Base-by-base conservation (phyloP, 2,113 vertebrate species). In the Larimichthys polyactis region DNA sequence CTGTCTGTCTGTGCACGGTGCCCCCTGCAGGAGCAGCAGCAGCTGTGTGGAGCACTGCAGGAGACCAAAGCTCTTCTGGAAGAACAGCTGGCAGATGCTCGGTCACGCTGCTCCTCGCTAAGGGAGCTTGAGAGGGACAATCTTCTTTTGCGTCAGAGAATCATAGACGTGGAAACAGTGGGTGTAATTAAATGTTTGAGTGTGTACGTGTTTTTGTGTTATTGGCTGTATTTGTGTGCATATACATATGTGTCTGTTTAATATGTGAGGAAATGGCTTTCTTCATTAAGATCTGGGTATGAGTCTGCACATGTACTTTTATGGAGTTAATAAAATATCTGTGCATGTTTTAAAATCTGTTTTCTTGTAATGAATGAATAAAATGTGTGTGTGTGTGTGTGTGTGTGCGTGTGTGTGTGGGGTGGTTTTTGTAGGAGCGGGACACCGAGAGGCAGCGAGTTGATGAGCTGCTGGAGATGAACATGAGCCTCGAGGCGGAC, bases 91-190 rank as follows among this genome's bases (percentile, higher is more conserved):
- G 92, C 93, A 1, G 94, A 94, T 0, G 91, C 95, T 2, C 92
- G 95, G 0, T 86, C 91, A 0, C 96, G 97, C 16, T 96, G 95
- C 62, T 95, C 96, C 5, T 88, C 90, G 4, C 81, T 97, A 62
- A 92, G 95, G 11, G 95, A 96, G 85, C 92, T 96, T 15, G 96
- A 98, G 90, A 96, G 94, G 17, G 96, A 97, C 91, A 97, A 96
- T 67, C 91, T 96, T 76, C 87, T 96, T 43, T 92, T 97, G 70
- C 94, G 96, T 17, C 95, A 95, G 9, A 93, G 91, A 81, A 82
- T 96, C 46, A 94, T 94, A 36, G 95, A 96, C 36, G 87, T 96
- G 49, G 96, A 96, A 65, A 92, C 78, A 87, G 97, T 98, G 92
- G 81, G 92, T 91, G 14, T 36, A 15, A 59, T 48, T 69, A 5